Conservation (phyloP, 2,888 invertebrate genomes). For the Spialia ferax region DNA sequence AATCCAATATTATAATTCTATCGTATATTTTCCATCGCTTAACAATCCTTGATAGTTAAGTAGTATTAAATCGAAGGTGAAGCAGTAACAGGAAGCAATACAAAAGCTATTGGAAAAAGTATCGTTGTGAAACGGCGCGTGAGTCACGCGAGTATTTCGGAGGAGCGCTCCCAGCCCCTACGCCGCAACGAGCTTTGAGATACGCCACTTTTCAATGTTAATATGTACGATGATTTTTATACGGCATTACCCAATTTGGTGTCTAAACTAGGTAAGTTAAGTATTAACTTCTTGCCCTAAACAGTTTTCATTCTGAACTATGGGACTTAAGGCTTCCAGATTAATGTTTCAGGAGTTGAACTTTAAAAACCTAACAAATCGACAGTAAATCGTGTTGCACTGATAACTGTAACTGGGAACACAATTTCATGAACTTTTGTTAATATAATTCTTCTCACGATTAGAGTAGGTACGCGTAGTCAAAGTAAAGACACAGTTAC, state of each 20-base stretch:
- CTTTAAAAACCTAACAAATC: too few relatives aligned
- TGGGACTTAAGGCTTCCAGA: too few relatives aligned
- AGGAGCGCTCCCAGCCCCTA: slow-evolving; percentile 50
- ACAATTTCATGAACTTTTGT: neutral
- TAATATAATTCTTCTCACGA: neutral
- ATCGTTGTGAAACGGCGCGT: slow-evolving; percentile 77
- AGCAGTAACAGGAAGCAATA: slow-evolving; percentile 80
- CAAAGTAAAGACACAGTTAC: slow-evolving; percentile 16
- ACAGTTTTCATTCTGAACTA: neutral
- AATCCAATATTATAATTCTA: too few relatives aligned
- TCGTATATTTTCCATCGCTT: neutral
- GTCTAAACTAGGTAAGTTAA: neutral
- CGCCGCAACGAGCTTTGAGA: slow-evolving; percentile 42
- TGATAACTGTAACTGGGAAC: neutral
- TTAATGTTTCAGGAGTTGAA: too few relatives aligned
- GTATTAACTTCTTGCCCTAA: neutral
- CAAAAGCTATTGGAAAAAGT: slow-evolving; percentile 82
- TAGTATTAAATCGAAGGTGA: slow-evolving; percentile 38
- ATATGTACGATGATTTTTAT: slow-evolving; percentile 22
- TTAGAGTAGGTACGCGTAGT: slow-evolving; percentile 25
- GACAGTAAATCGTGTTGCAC: neutral
- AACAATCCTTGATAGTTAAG: neutral
- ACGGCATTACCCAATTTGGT: neutral
- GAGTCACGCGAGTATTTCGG: slow-evolving; percentile 79
- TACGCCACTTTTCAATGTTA: slow-evolving; percentile 25